Evolutionary conservation across 2,797 vertebrate species (phyloP), one percentile per base, ranked within the genome.

Genomic region (Semaprochilodus insignis): DNA sequence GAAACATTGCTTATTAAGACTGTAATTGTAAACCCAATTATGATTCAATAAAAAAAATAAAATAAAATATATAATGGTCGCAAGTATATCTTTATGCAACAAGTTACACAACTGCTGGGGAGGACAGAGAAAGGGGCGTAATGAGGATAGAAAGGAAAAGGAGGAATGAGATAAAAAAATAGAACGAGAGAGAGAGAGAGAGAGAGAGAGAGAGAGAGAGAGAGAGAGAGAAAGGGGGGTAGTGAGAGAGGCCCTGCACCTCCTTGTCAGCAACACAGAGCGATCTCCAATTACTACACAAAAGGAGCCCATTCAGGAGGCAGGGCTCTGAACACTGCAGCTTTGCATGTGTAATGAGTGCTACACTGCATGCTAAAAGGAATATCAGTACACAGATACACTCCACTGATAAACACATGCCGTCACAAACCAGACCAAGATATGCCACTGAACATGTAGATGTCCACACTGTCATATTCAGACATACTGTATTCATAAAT

Each of bases 291-390:
- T 95, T 94, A 93, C 91, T 85, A 92, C 93, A 97, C 96, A 96
- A 97, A 98, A 95, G 94, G 91, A 90, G 90, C 95, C 96, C 95
- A 95, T 96, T 97, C 94, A 96, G 92, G 90, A 93, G 90, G 88
- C 89, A 91, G 91, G 92, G 90, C 90, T 92, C 92, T 85, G 90
- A 94, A 90, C 93, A 88, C 92, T 48, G 92, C 87, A 92, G 93
- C 92, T 94, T 93, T 94, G 94, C 93, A 95, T 92, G 93, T 93
- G 91, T 92, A 95, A 96, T 94, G 92, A 93, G 91, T 63, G 55
- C 86, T 77, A 60, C 8, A 74, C 87, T 90, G 90, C 93, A 94
- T 93, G 90, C 72, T 87, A 84, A 91, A 85, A 87, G 87, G 85
- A 88, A 3, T n/a, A 19, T 1, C 17, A 19, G 34, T 69, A 66